Base-by-base conservation (phyloP, 2,797 vertebrate species). In the Tangara arthus region DNA sequence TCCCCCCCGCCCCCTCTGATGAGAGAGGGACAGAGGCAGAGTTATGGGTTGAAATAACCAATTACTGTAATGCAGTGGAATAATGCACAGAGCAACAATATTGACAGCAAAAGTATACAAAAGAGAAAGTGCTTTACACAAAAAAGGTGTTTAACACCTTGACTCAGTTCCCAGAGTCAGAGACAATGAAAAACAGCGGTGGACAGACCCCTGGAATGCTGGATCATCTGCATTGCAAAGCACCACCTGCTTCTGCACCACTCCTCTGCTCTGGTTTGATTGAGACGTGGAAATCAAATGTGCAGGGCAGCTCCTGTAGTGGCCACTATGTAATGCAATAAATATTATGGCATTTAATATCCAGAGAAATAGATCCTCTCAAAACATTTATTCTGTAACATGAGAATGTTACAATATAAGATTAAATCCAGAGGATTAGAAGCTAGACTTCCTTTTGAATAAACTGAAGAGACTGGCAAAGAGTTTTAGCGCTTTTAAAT, bases 211-310 rank as follows among this genome's bases (percentile, higher is more conserved):
- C 8, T 46, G 46, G 16, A 68, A 46, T 34, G 11, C n/a, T n/a
- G 28, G 46, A 37, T 60, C n/a, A 17, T 28, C 44, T 19, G 15
- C 37, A 28, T 2, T 59, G 37, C 27, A 7, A 23, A n/a, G 37
- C 4, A 1, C 12, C 0, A 1, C 28, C 23, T 39, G 23, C 24
- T 66, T n/a, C 27, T 4, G 0, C n/a, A 28, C 18, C 0, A 3
- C n/a, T 39, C 13, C 0, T 0, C 11, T 26, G 34, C 16, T 47
- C 55, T 53, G 39, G 16, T 26, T 77, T 1, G 0, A 47, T 7
- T 82, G n/a, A 73, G 11, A 59, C 13, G 11, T 21, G 39, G 11
- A 80, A 82, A 73, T 27, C 18, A 89, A 66, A 68, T 50, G 49
- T 6, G 12, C 16, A 46, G 4, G 20, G 7, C 37, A 64, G 13